phyloP scores from a whole-genome alignment of 2,113 vertebrate genomes.

The Pseudolaguvia tuberculata region DNA sequence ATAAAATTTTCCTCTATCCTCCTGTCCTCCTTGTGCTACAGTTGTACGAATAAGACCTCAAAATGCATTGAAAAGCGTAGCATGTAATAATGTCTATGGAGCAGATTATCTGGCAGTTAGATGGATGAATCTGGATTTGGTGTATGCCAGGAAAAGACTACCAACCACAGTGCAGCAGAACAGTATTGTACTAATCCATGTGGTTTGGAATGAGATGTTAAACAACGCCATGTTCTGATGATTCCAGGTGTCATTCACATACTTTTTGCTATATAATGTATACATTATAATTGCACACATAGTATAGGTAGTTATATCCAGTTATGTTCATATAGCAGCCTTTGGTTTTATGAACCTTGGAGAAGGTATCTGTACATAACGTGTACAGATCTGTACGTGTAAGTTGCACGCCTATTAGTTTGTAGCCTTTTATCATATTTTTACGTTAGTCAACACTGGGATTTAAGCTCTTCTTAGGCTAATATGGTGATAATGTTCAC shows the following conservation, averaged over 20 bases:
- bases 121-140: neutral
- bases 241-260: neutral
- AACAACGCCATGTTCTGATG: neutral
- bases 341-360: slow-evolving; percentile 8
- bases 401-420: slow-evolving; percentile 7
- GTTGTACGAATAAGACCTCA: no score
- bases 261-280: neutral
- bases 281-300: no score
- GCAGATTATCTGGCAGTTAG: neutral
- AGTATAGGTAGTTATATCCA: neutral
- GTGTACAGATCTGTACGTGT: no score
- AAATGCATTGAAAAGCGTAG: no score
- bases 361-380: neutral
- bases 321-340: neutral
- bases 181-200: no score
- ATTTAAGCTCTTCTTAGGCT: slow-evolving; percentile 1
- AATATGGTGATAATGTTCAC: slow-evolving; percentile 35
- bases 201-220: neutral
- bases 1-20: no score
- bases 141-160: neutral
- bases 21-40: no score
- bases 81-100: neutral
- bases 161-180: neutral
- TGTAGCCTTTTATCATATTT: neutral
- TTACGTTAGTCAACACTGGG: slow-evolving; percentile 5